Evolutionary conservation across 1,140 invertebrate genomes (phyloP).

Genomic region (Aethina tumida): DNA sequence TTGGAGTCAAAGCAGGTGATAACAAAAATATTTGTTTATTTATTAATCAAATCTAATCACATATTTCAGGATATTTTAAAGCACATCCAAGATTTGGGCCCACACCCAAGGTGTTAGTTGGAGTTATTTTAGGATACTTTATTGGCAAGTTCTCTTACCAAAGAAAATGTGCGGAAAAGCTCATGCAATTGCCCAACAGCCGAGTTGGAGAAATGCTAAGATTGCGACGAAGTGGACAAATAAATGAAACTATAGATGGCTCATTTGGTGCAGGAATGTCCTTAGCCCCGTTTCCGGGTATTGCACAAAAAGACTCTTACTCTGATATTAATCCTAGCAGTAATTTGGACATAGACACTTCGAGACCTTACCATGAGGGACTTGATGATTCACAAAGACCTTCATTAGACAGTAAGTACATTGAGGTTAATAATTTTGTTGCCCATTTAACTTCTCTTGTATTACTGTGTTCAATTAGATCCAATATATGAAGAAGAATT

Average conservation of each 20-base stretch:
- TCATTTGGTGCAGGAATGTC: conserved; percentile 35
- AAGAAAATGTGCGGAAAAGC: conserved; percentile 58
- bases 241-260: conserved; percentile 31
- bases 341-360: conserved; percentile 38
- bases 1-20: conserved; percentile 48
- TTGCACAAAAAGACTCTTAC: conserved; percentile 34
- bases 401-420: conserved; percentile 37
- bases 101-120: conserved; percentile 52
- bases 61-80: conserved; percentile 40
- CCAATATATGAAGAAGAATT: conserved; percentile 34
- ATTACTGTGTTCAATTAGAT: conserved; percentile 19
- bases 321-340: conserved; percentile 33
- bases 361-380: conserved; percentile 35
- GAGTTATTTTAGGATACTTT: conserved; percentile 59
- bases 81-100: conserved; percentile 50
- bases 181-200: conserved; percentile 59
- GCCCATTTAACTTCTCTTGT: background rate
- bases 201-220: conserved; percentile 47
- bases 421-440: conserved; percentile 1
- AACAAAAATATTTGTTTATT: conserved; percentile 10
- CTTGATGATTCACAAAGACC: conserved; percentile 42
- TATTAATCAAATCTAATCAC: background rate
- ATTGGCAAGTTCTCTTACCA: conserved; percentile 68
- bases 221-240: conserved; percentile 40
- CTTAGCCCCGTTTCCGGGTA: conserved; percentile 35